Base-by-base conservation (phyloP, 2,113 vertebrate species). In the Noturus placidus region DNA sequence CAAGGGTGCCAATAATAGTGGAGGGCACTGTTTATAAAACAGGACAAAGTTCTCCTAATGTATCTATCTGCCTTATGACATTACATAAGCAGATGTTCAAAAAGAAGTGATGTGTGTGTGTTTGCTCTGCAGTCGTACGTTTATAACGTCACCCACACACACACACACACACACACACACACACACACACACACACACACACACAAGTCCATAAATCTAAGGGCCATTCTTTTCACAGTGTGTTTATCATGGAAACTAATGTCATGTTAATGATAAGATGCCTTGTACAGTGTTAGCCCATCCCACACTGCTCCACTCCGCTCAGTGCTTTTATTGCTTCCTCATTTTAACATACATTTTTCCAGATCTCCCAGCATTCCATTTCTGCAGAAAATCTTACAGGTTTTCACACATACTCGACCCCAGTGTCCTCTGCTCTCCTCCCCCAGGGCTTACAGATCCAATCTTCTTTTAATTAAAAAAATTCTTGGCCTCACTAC, bases 201-300 rank as follows among this genome's bases (percentile, higher is more conserved):
- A 19, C 35, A 20, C 14, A 76, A 76, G 69, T 76, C 38, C 72
- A 77, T 77, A 52, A 77, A 77, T 77, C 74, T 50, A 27, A 77
- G 22, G 46, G 6, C 42, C 20, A 46, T 42, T 76, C 22, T 50
- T 76, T 76, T 50, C 22, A 35, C 67, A 74, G 11, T 76, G 38
- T 50, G 74, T 77, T 77, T 77, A 52, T 77, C 74, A 77, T 77
- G 42, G 17, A 54, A 54, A 54, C 27, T 79, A 79, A 79, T 56
- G 50, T 30, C 50, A 79, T 56, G 76, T 46, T 25, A 76, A 76
- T 46, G 25, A 77, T 27, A n/a, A 6, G 25, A 76, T 46, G 27
- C 52, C 19, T 79, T 56, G 74, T 46, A 25, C 25, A 17, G 5
- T 54, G 27, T 79, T 79, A 3, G n/a, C 0, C n/a, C 76, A 17